Evolutionary conservation across 2,888 invertebrate genomes (phyloP).

Genomic region (Spisula solida): DNA sequence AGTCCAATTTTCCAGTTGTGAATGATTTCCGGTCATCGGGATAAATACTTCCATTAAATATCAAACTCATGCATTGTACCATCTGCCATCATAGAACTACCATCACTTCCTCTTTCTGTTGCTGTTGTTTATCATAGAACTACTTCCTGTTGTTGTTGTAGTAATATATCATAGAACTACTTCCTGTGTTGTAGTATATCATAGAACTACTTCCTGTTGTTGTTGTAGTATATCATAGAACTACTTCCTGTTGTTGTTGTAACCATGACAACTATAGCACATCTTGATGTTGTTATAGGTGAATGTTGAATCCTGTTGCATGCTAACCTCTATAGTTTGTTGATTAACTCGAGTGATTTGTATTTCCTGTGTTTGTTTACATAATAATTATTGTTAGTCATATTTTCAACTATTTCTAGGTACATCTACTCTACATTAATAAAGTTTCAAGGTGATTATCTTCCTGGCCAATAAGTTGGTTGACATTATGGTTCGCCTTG

Average conservation of each 20-base stretch:
- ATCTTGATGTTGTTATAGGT: not conserved
- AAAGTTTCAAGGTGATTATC: too few relatives aligned
- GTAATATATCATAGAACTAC: slow-evolving; percentile 9
- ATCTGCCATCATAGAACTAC: slow-evolving; percentile 1
- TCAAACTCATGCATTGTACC: not conserved
- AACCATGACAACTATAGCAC: too few relatives aligned
- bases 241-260: not conserved
- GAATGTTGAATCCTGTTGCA: not conserved
- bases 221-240: slow-evolving; percentile 5
- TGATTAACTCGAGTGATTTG: not conserved
- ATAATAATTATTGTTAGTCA: too few relatives aligned
- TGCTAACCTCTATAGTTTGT: not conserved
- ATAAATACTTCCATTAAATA: not conserved
- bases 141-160: not conserved
- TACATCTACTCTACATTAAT: too few relatives aligned
- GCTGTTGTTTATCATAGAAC: slow-evolving; percentile 7
- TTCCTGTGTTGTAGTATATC: slow-evolving; percentile 10
- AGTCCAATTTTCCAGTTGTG: not conserved
- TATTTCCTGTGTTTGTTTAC: not conserved
- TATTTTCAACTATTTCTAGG: too few relatives aligned
- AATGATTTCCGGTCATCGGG: not conserved
- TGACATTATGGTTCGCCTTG: too few relatives aligned
- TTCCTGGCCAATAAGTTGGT: too few relatives aligned
- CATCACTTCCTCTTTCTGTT: not conserved
- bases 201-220: slow-evolving; percentile 8